Evolutionary conservation across 2,888 invertebrate species (phyloP), one percentile per base, ranked within the genome.

Genomic region (Troides oblongomaculatus): DNA sequence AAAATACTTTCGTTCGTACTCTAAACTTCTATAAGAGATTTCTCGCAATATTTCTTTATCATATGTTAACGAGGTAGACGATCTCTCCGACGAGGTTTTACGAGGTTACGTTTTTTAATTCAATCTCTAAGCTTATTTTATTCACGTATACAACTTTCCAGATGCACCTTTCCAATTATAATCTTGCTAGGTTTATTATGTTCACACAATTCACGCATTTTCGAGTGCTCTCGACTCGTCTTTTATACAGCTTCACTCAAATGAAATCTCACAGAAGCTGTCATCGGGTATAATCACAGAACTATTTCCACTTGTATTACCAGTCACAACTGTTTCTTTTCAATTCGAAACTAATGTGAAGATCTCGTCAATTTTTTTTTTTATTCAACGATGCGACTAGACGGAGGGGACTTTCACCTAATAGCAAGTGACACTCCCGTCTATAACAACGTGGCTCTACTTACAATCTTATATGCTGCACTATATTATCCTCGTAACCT

Each of bases 171-270:
- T 58, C 21, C 14, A 58, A 58, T 58, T 58, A 58, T 25, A n/a
- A 53, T 53, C 7, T 53, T n/a, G n/a, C n/a, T n/a, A 58, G 57
- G 57, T 58, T 57, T 57, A 57, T 57, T 57, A 57, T 21, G 17
- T 12, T 57, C n/a, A 57, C n/a, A 23, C 21, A 1, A 58, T 58
- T 58, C 57, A 58, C n/a, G 23, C 57, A 58, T 58, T 58, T 58
- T 23, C 23, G 10, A 8, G 23, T 12, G 23, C 23, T 21, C 21
- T 1, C 21, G 57, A 21, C 12, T 21, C 25, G 57, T 58, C 23
- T 58, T 58, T 58, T 58, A n/a, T 23, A 23, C 8, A 2, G 12
- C 4, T 58, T 23, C 57, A 23, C 1, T 14, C 57, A 58, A 58
- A 58, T 58, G 57, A 58, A 58, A n/a, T 53, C 8, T 23, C 25